Evolutionary conservation across 2,797 vertebrate genomes (phyloP), one percentile per base, ranked within the genome.

Genomic region (Chromis chromis): DNA sequence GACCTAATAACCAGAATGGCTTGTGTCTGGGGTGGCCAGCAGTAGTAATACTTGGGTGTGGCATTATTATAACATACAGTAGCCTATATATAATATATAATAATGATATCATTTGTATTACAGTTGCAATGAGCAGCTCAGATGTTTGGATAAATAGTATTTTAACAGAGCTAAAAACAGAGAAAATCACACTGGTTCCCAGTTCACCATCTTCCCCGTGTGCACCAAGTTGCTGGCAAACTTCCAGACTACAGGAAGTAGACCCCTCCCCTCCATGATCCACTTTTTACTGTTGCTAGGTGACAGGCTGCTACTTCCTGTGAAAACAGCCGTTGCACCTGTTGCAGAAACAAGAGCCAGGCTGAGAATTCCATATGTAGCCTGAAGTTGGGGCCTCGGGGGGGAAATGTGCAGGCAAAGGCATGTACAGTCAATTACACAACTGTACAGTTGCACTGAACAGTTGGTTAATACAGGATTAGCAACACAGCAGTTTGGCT

Each of bases 261-360:
- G 22, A 21, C 33, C 68, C 86, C 73, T 46, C 63, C 72, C 76
- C 62, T 25, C n/a, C 56, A 42, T 76, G 76, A 88, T 89, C 77
- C 82, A 83, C 71, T 81, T 83, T 66, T 82, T 27, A 11, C 80
- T 70, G 85, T 90, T 90, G 84, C 89, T 87, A 83, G 59, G 87
- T 80, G 79, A 91, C 77, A 46, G 28, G 59, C 70, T 70, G 79
- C 57, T 71, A 70, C 81, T 83, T 91, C 84, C 81, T 84, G 78
- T 65, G 62, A 76, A 82, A 88, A 87, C 79, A 86, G 82, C 62
- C 71, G 70, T 82, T 81, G 87, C 89, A 90, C 88, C 89, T 90
- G 88, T 88, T 91, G 81, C 67, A 81, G 86, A 84, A 84, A 88
- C 59, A 56, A 65, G 87, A 87, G 65, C 76, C 74, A 69, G 65